Base-by-base conservation (phyloP, 2,797 vertebrate species). In the Lemur catta region DNA sequence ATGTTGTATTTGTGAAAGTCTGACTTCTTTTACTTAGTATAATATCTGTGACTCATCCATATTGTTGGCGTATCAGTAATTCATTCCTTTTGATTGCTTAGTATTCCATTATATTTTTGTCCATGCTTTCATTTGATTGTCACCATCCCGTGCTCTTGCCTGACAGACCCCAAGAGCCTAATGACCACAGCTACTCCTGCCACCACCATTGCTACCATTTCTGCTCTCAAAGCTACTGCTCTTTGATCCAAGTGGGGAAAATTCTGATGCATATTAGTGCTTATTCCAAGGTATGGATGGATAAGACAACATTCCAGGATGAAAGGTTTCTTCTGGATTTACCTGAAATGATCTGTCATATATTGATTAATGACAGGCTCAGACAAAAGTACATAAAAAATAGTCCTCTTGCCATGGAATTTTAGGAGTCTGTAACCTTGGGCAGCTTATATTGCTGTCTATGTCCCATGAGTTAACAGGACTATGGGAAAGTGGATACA, bases 381-480 rank as follows among this genome's bases (percentile, higher is more conserved):
- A 89, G 55, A 89, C 43, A 69, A 90, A 80, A 85, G 72, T 89
- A 80, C 35, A 61, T 38, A 55, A 67, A 52, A 75, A 80, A 67
- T 28, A 85, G 46, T 48, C n/a, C 55, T 55, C 84, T 43, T 65
- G 59, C 15, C 28, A 92, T 38, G 30, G 15, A 20, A 41, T 74
- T 91, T 94, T 67, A 72, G 57, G 57, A 28, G 9, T 74, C 50
- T 85, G 20, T 85, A 75, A 65, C 24, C 22, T 80, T 38, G 41
- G 46, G 43, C 50, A 18, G 22, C 41, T 59, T 72, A 15, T 12
- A 67, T 52, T 92, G 41, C 65, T 67, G 33, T 65, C 18, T 65
- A 10, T 80, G 20, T 65, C 43, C 85, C 61, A 18, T 41, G n/a
- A 99, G 99, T 98, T 99, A 46, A 43, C 24, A 72, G 74, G 46